Base-by-base conservation (phyloP, 2,888 invertebrate species). In the Bellardia pandia region DNA sequence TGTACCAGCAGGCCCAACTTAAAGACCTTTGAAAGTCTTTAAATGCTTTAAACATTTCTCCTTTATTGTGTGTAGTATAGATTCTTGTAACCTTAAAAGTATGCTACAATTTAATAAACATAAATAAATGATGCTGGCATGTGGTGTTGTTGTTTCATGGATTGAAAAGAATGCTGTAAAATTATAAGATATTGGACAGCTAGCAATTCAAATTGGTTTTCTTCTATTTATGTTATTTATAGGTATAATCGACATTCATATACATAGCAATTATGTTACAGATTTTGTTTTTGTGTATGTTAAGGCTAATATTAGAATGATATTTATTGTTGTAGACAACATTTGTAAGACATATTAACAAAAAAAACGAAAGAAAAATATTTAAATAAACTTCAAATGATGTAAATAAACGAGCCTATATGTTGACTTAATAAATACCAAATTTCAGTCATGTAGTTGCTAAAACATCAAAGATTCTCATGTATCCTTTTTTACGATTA, bases 1-100 rank as follows among this genome's bases (percentile, higher is more conserved):
- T 30, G 30, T 9, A 60, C 42, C 45, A 14, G 30, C 40, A 58
- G 23, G 45, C 3, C 9, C 75, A 37, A 48, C 13, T 40, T 64
- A 64, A 76, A 51, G 16, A 48, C 51, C 42, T 64, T 9, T 40
- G 0, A 42, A 53, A 14, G 7, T 33, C 60, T 37, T 60, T 58
- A 60, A 60, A 64, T 51, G 40, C 64, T 64, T 60, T 33, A 75
- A 75, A 33, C 9, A 3, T 2, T 45, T 64, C 7, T 33, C 14
- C 2, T 13, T 16, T 9, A 7, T 40, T 53, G 30, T 33, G n/a
- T 51, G 5, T 33, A 30, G 2, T 3, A 6, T 66, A 40, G 56
- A 68, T n/a, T 5, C 23, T 13, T 9, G 4, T 37, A 13, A 11
- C n/a, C 51, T 23, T 16, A 9, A 23, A 56, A 56, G 7, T 56